phyloP scores from a whole-genome alignment of 1,140 invertebrate species.

The Pseudomyrmex pallidus region DNA sequence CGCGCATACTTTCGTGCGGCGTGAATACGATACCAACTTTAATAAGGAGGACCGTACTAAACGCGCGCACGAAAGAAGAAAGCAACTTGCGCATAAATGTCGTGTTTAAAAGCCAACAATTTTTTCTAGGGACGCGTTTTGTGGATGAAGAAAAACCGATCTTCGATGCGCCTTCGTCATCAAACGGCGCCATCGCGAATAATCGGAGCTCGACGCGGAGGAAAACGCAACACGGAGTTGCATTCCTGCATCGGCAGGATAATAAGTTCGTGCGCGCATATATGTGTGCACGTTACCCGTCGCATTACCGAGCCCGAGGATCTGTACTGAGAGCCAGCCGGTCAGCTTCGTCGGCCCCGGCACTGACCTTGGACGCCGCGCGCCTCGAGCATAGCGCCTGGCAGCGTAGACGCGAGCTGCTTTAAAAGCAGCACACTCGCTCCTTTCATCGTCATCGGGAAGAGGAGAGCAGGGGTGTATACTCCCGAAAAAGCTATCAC shows the following conservation, averaged over 20 bases:
- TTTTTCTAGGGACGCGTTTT: not conserved
- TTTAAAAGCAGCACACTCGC: slow-evolving; percentile 53
- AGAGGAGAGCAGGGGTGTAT: slow-evolving; percentile 51
- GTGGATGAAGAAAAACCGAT: not conserved
- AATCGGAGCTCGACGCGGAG: too few species aligned
- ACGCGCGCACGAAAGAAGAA: not conserved
- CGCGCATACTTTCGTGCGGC: slow-evolving; percentile 19
- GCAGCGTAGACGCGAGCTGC: slow-evolving; percentile 30
- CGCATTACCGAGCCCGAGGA: slow-evolving; percentile 24
- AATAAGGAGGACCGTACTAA: slow-evolving; percentile 12
- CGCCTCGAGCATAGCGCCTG: slow-evolving; percentile 26
- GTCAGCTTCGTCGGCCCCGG: slow-evolving; percentile 62
- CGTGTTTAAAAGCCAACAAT: slow-evolving; percentile 6
- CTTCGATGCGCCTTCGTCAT: not conserved
- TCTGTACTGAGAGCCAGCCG: slow-evolving; percentile 2
- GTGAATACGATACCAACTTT: slow-evolving; percentile 17
- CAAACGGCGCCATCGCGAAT: not conserved
- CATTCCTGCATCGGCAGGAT: slow-evolving; percentile 43
- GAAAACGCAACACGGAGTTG: not conserved
- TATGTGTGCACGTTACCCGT: not conserved
- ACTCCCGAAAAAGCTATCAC: slow-evolving; percentile 38
- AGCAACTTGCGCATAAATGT: not conserved
- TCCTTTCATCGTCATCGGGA: slow-evolving; percentile 30
- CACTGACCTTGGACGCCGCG: slow-evolving; percentile 69
- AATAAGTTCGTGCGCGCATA: slow-evolving; percentile 26